Evolutionary conservation across 2,113 vertebrate species (phyloP).

Genomic region (Scomber colias): DNA sequence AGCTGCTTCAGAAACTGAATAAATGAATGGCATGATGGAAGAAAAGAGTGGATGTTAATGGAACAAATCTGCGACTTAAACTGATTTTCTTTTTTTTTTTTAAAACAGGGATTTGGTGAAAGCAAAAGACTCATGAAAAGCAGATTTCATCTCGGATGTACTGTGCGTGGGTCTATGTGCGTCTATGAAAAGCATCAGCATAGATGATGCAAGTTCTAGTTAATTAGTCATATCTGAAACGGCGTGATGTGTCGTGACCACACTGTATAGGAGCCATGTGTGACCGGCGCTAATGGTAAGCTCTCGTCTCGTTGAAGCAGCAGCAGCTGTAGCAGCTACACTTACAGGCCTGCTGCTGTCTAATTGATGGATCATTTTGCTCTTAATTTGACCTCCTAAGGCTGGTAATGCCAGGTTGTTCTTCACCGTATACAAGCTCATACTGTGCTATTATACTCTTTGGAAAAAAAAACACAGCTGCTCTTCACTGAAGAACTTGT

Average conservation of each 20-base stretch:
- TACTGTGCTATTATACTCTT: conserved; percentile 66
- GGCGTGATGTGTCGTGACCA: conserved; percentile 57
- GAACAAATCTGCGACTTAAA: conserved; percentile 3
- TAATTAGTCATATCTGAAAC: conserved; percentile 45
- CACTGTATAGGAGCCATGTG: conserved; percentile 63
- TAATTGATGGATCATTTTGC: conserved; percentile 82
- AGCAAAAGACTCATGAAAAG: conserved; percentile 20
- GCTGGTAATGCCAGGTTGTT: conserved; percentile 78
- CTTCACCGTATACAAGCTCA: conserved; percentile 63
- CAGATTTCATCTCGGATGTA: conserved; percentile 65
- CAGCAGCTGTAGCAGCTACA: conserved; percentile 76
- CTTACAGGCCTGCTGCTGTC: conserved; percentile 72
- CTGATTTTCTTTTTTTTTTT: background rate
- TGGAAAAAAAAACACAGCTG: conserved; percentile 64
- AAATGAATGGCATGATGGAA: conserved; percentile 22
- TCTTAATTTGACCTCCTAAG: conserved; percentile 84
- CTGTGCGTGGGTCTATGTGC: conserved; percentile 2
- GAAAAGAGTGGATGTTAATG: background rate
- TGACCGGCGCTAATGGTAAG: conserved; percentile 64
- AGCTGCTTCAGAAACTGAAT: conserved; percentile 57
- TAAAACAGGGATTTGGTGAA: background rate
- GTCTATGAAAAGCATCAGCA: conserved; percentile 5
- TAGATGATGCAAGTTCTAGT: conserved; percentile 26
- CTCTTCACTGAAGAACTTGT: conserved; percentile 69
- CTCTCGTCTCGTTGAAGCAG: conserved; percentile 57